Base-by-base conservation (phyloP, 2,888 invertebrate species). In the Smittia aterrima region DNA sequence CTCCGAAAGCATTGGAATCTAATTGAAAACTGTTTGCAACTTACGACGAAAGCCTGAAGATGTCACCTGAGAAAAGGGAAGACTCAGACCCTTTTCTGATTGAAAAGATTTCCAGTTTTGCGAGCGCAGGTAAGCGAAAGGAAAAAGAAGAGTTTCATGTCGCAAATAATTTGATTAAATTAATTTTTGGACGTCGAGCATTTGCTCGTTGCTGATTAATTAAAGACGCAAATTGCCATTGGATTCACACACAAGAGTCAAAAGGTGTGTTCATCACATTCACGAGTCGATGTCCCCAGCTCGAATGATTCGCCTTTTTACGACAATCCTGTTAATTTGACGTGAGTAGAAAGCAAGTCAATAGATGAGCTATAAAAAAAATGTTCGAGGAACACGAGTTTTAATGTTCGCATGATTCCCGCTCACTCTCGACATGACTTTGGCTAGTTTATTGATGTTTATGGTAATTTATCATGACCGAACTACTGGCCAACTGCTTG, bases 201-300 rank as follows among this genome's bases (percentile, higher is more conserved):
- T 22, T 58, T 6, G 47, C 66, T 67, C 64, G 27, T 53, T 41
- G 16, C 70, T 70, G 70, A 70, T 70, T 70, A 70, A 70, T 70
- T 70, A 70, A 64, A 24, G 4, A 16, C 1, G 20, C 25, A 6
- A 64, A 64, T 64, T 64, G 64, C 64, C 16, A 22, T 64, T 64
- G 16, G 64, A 64, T 64, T 64, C 27, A 27, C 64, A 64, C 64
- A 64, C 25, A 13, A 27, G 4, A n/a, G n/a, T n/a, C n/a, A n/a
- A 25, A 25, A 64, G 64, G 64, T 64, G 64, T 64, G 64, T 22
- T 64, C 64, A n/a, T 2, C 20, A 58, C 64, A 64, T 24, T 64
- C 25, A 64, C 27, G 27, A 27, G 64, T 27, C 27, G 27, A 64
- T 24, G 58, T 58, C 58, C 22, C n/a, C n/a, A n/a, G n/a, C 58